phyloP scores from a whole-genome alignment of 2,888 invertebrate genomes.

The Dynastes grantii region DNA sequence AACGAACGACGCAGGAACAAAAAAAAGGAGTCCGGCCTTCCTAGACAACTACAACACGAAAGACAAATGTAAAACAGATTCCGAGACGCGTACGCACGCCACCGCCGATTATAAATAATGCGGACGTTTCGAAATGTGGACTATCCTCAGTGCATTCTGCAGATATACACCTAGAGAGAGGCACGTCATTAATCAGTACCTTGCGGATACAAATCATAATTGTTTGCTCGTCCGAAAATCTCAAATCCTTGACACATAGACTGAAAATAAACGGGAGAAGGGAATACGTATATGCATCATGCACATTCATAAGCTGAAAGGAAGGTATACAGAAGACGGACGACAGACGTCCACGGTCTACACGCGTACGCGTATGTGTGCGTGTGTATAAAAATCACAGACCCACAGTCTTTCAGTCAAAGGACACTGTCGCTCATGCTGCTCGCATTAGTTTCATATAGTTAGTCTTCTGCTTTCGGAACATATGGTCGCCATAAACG shows the following conservation, averaged over 20 bases:
- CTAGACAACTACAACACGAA: conserved; percentile 13
- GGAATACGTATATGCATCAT: not conserved
- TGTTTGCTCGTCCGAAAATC: conserved; percentile 36
- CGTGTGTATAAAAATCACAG: conserved; percentile 48
- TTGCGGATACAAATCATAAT: conserved; percentile 43
- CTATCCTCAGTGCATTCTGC: not conserved
- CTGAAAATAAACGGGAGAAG: conserved; percentile 53
- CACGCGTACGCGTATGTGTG: not conserved
- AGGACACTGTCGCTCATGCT: conserved; percentile 45
- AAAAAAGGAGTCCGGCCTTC: not conserved
- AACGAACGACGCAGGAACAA: conserved; percentile 1
- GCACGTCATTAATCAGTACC: conserved; percentile 9
- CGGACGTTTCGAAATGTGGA: conserved; percentile 1
- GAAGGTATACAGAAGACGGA: conserved; percentile 17
- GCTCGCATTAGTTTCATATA: conserved; percentile 42
- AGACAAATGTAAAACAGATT: conserved; percentile 11
- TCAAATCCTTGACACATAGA: conserved; percentile 49
- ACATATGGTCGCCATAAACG: conserved; percentile 51
- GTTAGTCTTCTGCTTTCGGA: conserved; percentile 49
- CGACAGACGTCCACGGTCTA: conserved; percentile 45
- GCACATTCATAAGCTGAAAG: conserved; percentile 22
- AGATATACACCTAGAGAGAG: no score
- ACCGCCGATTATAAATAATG: conserved; percentile 20
- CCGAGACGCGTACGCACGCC: conserved; percentile 14
- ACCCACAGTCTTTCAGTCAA: conserved; percentile 51